phyloP scores from a whole-genome alignment of 1,140 invertebrate genomes.

The Drosophila obscura region DNA sequence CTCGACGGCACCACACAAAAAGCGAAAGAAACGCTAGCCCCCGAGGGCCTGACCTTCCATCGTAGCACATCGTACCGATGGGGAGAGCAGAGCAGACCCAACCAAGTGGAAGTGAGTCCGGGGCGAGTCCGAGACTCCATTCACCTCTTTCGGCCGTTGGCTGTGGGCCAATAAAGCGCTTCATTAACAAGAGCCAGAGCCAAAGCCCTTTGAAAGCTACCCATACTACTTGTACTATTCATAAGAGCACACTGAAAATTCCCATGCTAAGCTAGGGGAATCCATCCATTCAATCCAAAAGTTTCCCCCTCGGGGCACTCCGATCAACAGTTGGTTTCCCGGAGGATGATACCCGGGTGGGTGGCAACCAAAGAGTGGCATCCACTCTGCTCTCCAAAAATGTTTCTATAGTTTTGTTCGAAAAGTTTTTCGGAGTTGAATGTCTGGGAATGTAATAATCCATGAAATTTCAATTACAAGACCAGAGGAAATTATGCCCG shows the following conservation, averaged over 20 bases:
- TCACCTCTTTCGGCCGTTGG: slow-evolving; percentile 52
- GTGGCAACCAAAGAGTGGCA: slow-evolving; percentile 1
- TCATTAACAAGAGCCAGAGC: slow-evolving; percentile 55
- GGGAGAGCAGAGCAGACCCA: slow-evolving; percentile 6
- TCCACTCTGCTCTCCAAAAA: slow-evolving; percentile 4
- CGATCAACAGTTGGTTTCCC: slow-evolving; percentile 67
- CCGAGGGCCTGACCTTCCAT: slow-evolving; percentile 53
- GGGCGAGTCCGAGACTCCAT: slow-evolving; percentile 8
- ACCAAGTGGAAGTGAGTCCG: slow-evolving; percentile 30
- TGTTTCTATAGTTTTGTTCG: slow-evolving; percentile 7
- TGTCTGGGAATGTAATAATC: slow-evolving; percentile 61
- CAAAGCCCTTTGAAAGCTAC: slow-evolving; percentile 1
- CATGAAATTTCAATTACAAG: slow-evolving; percentile 78
- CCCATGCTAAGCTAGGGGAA: slow-evolving; percentile 14
- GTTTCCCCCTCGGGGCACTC: slow-evolving; percentile 19
- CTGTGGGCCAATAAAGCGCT: slow-evolving; percentile 63
- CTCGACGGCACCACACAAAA: neutral
- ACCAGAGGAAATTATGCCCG: slow-evolving; percentile 60
- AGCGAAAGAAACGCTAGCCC: slow-evolving; percentile 21
- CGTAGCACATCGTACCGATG: slow-evolving; percentile 7
- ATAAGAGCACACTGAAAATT: slow-evolving; percentile 23
- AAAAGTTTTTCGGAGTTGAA: slow-evolving; percentile 8
- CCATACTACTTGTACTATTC: no score
- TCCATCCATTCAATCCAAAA: slow-evolving; percentile 35
- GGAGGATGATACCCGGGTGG: neutral